Evolutionary conservation across 1,140 invertebrate species (phyloP), one percentile per base, ranked within the genome.

Genomic region (Sogatella furcifera): DNA sequence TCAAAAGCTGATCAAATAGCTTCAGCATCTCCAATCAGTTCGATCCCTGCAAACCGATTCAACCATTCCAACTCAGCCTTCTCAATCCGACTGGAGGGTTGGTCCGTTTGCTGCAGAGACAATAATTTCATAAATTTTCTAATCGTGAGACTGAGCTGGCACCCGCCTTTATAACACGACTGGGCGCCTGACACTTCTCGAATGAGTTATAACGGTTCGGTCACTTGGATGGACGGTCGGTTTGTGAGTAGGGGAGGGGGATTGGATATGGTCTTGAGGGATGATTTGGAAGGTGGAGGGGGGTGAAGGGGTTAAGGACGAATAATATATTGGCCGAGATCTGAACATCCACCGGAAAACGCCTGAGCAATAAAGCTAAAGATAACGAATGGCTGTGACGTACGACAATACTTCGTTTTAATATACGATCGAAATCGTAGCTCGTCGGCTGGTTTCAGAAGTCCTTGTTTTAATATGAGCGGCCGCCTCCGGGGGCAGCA

Each of bases 361-460:
- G 34, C 34, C 34, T 38, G 34, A 38, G 34, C 31, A 53, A 53
- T 53, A 53, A 53, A 53, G 31, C 52, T 28, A 22, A 53, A 53
- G 52, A 28, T 53, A 53, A 53, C 52, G 52, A 53, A 53, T 53
- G 52, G 52, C 14, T 21, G n/a, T 22, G 22, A n/a, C 46, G 13
- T 53, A 31, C 31, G 52, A 53, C 31, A 53, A 53, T 53, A 31
- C 52, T 53, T 53, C 31, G 52, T 53, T 53, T 53, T 53, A 53
- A 53, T 53, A 53, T 21, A 53, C 52, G 52, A 53, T 53, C 52
- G 52, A 31, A 22, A 28, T 22, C 52, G 22, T 5, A 17, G 5
- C 19, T 17, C 15, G 14, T 38, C 34, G 5, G 11, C 34, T 38
- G 34, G 10, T 53, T 53, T 22, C n/a, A 31, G 31, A 53, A 53